Base-by-base conservation (phyloP, 64 coral and sea anemone genomes). In the Orbicella faveolata region DNA sequence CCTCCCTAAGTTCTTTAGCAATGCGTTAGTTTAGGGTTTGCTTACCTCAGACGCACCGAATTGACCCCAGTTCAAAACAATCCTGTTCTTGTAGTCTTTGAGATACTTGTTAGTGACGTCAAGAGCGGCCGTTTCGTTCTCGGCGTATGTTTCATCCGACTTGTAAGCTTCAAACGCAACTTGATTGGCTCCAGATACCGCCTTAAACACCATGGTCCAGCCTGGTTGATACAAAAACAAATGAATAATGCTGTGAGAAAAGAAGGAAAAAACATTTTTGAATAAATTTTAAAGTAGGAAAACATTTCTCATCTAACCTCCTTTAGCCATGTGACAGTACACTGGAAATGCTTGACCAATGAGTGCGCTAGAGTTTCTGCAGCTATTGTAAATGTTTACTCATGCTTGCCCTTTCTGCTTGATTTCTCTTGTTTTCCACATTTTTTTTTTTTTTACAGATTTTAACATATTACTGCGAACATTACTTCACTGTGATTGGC, bases 201-300 rank as follows among this genome's bases (percentile, higher is more conserved):
- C 76, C 62, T 89, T 81, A 52, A 89, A 89, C 7, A 80, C 76
- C 76, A 89, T 89, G 34, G 88, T 89, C 88, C 88, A 89, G 4
- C 88, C 88, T 89, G 1, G 6, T 11, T 20, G 54, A 10, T 52
- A 34, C 35, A 30, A 36, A 81, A 14, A 63, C 13, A 34, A 57
- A 52, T 5, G 4, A 57, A 77, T 39, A 77, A 77, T 2, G 19
- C 8, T 75, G 21, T 36, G 1, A 75, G 30, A 33, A 10, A 4
- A 1, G 30, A 0, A 2, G 21, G 2, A 5, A 37, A 76, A 6
- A 1, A 4, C 39, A 41, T 76, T 48, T 44, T 37, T 18, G 1
- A 76, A 13, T 10, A 36, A 4, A 37, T 0, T 34, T 35, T 35
- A 16, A 19, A 34, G 26, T 2, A 69, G 25, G 9, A 6, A 69